Percentiles rank a stretch among this genome's conserved stretches.
These are phyloP conservation scores for Sebastes wilsoni DNA, from an alignment of 2,797 vertebrate species.

Conservation along the genomic window DNA sequence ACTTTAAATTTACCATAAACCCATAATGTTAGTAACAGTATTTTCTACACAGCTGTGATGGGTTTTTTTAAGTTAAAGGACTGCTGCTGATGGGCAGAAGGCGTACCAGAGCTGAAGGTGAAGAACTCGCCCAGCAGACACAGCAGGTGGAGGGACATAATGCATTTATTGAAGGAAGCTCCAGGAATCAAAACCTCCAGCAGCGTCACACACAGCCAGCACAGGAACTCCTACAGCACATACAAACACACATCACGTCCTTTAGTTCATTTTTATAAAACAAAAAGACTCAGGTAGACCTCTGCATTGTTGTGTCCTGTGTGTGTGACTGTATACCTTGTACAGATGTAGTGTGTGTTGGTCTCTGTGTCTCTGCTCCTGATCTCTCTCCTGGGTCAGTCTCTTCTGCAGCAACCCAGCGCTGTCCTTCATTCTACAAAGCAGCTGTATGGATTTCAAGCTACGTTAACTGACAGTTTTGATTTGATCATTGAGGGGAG, in stretches of 20 bases:
- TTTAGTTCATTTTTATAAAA: background rate
- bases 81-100: background rate
- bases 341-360: slow-evolving; percentile 68
- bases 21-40: background rate
- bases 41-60: background rate
- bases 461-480: background rate
- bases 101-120: slow-evolving; percentile 77
- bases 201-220: slow-evolving; percentile 86
- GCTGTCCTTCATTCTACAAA: slow-evolving; percentile 92
- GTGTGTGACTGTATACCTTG: slow-evolving; percentile 63
- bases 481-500: background rate
- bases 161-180: slow-evolving; percentile 91
- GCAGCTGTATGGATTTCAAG: slow-evolving; percentile 78
- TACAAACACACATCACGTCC: background rate
- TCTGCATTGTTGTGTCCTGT: background rate
- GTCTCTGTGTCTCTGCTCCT: slow-evolving; percentile 59
- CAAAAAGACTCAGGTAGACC: background rate
- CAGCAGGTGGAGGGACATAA: slow-evolving; percentile 90
- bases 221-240: slow-evolving; percentile 87
- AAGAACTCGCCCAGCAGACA: slow-evolving; percentile 88
- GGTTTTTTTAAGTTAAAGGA: background rate
- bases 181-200: slow-evolving; percentile 90
- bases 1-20: background rate
- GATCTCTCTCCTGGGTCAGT: slow-evolving; percentile 68
- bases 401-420: slow-evolving; percentile 88